Conservation (phyloP, 2,888 invertebrate species). For the Drosophila lutescens region DNA sequence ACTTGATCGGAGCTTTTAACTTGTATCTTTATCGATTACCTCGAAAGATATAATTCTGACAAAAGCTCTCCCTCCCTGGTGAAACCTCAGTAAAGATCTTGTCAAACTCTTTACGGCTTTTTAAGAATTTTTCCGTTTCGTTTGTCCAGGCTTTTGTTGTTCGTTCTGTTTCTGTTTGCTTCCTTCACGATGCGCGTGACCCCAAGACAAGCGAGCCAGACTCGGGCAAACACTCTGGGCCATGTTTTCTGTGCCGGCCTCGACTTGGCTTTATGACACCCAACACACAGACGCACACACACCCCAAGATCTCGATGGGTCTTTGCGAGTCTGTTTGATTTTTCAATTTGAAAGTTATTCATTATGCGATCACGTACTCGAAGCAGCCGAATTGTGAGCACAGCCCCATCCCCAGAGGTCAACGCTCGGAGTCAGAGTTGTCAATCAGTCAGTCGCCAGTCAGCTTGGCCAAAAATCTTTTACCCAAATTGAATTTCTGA, state of each 20-base stretch:
- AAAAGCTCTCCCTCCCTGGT: not conserved
- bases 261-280: slow-evolving; percentile 77
- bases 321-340: slow-evolving; percentile 68
- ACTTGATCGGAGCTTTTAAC: no score
- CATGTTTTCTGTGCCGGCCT: slow-evolving; percentile 54
- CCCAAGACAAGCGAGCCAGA: slow-evolving; percentile 43
- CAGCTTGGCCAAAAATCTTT: slow-evolving; percentile 50
- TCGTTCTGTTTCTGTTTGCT: slow-evolving; percentile 39
- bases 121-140: slow-evolving; percentile 29
- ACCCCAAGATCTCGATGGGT: slow-evolving; percentile 27
- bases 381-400: slow-evolving; percentile 50
- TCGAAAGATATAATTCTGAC: not conserved
- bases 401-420: slow-evolving; percentile 54
- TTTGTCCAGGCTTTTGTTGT: slow-evolving; percentile 13
- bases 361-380: slow-evolving; percentile 78
- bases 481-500: slow-evolving; percentile 77
- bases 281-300: slow-evolving; percentile 22
- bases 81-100: slow-evolving; percentile 30
- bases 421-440: slow-evolving; percentile 64
- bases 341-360: slow-evolving; percentile 81
- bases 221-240: slow-evolving; percentile 56
- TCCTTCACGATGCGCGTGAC: slow-evolving; percentile 68
- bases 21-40: not conserved
- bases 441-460: slow-evolving; percentile 38
- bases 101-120: slow-evolving; percentile 35